Evolutionary conservation across 1,140 invertebrate genomes (phyloP).

Genomic region (Dendrolimus punctatus): DNA sequence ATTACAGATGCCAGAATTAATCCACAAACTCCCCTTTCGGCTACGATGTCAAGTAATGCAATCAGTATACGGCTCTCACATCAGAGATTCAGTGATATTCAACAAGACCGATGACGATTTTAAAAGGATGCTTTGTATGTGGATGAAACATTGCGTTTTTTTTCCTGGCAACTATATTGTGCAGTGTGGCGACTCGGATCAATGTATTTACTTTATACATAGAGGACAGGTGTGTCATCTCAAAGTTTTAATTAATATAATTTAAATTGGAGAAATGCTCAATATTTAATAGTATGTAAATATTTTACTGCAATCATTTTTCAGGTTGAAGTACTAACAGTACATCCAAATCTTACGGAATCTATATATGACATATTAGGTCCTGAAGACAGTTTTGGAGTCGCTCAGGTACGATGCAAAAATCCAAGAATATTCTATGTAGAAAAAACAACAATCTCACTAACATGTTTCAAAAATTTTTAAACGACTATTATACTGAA

Average conservation of each 20-base stretch:
- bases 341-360: conserved; percentile 62
- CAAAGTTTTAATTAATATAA: too few species aligned
- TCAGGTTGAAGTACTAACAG: conserved; percentile 67
- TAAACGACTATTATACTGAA: not conserved
- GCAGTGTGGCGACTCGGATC: conserved; percentile 60
- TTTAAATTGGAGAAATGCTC: too few species aligned
- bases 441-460: not conserved
- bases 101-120: conserved; percentile 55
- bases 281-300: not conserved
- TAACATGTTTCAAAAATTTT: not conserved
- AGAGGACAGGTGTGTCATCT: conserved; percentile 47
- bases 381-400: conserved; percentile 65
- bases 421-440: not conserved
- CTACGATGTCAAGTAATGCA: conserved; percentile 58
- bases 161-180: conserved; percentile 69
- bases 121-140: conserved; percentile 52
- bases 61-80: conserved; percentile 56
- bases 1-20: conserved; percentile 46
- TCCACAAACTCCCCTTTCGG: conserved; percentile 43
- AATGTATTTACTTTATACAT: conserved; percentile 68
- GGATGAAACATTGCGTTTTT: conserved; percentile 60
- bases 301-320: conserved; percentile 10
- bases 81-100: conserved; percentile 61
- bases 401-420: conserved; percentile 43
- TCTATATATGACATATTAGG: conserved; percentile 64